Base-by-base conservation (phyloP, 2,797 vertebrate genomes). In the Gymnodraco acuticeps region DNA sequence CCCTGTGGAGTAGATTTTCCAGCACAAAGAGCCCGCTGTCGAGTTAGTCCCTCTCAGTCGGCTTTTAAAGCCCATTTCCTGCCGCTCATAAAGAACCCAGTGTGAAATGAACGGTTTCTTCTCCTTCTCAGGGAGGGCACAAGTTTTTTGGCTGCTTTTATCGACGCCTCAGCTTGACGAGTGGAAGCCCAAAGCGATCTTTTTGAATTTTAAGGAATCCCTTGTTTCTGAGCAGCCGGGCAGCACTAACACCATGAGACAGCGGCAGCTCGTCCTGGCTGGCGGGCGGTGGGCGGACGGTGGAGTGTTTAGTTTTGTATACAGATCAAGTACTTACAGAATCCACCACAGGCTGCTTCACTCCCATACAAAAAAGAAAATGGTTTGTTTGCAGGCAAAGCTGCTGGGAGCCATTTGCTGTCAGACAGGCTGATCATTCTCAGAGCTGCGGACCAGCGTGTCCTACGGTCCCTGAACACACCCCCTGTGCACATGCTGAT, bases 171-270 rank as follows among this genome's bases (percentile, higher is more conserved):
- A 12, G 56, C 79, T 75, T 20, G n/a, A 76, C 59, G 20, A 85
- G 14, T 50, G 64, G 75, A 81, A 70, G 88, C 87, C 89, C 80
- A 64, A 52, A 92, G 88, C 84, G 61, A 65, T 88, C 80, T 85
- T 75, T 38, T 81, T 59, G 86, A 88, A 85, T 87, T 89, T 84
- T 75, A 86, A 80, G 75, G 85, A 83, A 77, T 87, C 78, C 73
- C 69, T 82, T 88, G 89, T 86, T 71, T 64, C 73, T 0, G 85
- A 81, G 80, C 82, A 77, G 74, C 70, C 54, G 60, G 80, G 85
- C 87, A 69, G 80, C 75, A 85, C 86, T 88, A 86, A 89, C 69
- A 59, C 85, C 66, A 73, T 33, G 84, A 88, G 85, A 86, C 82
- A 61, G 80, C 61, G 5, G 81, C 60, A 43, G 80, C 51, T 9